phyloP scores from a whole-genome alignment of 2,888 invertebrate genomes.

The Metalampra italica region DNA sequence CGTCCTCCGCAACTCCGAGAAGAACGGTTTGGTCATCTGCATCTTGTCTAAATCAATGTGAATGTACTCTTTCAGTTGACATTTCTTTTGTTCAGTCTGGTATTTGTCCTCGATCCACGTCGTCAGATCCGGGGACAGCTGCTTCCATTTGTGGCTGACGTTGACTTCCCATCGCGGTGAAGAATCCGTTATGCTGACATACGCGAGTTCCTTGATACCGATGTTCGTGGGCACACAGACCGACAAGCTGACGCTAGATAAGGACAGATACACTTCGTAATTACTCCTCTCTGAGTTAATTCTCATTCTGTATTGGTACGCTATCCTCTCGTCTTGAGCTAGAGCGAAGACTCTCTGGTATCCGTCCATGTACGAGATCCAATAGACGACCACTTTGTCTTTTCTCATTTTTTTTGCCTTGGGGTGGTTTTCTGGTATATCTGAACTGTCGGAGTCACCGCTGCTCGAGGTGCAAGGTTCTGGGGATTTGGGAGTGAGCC shows the following conservation, averaged over 20 bases:
- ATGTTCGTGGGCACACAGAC: constrained; percentile 65
- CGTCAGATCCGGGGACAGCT: constrained; percentile 85
- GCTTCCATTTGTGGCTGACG: constrained; percentile 88
- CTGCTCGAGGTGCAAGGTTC: constrained; percentile 78
- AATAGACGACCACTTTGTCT: constrained; percentile 87
- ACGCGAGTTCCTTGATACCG: constrained; percentile 81
- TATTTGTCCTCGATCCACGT: constrained; percentile 91
- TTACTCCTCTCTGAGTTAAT: constrained; percentile 84
- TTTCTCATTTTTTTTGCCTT: constrained; percentile 82
- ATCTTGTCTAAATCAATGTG: constrained; percentile 89
- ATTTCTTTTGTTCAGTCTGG: constrained; percentile 82
- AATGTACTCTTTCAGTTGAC: constrained; percentile 87
- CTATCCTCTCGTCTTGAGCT: constrained; percentile 86
- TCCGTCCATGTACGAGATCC: constrained; percentile 88
- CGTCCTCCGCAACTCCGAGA: constrained; percentile 85
- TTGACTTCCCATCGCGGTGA: constrained; percentile 90
- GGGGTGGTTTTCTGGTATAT: constrained; percentile 62
- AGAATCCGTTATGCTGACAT: constrained; percentile 82
- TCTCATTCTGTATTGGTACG: constrained; percentile 76
- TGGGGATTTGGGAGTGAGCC: constrained; percentile 71
- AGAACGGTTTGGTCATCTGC: constrained; percentile 93
- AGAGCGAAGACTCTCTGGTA: constrained; percentile 86
- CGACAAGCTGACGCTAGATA: constrained; percentile 83
- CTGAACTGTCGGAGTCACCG: constrained; percentile 75
- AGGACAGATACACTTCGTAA: constrained; percentile 82